A percentile compares a stretch with the other conserved stretches of the same genome.
These are phyloP conservation scores for Nicator chloris DNA, from an alignment of 2,113 vertebrate genomes.

Conservation along the genomic window DNA sequence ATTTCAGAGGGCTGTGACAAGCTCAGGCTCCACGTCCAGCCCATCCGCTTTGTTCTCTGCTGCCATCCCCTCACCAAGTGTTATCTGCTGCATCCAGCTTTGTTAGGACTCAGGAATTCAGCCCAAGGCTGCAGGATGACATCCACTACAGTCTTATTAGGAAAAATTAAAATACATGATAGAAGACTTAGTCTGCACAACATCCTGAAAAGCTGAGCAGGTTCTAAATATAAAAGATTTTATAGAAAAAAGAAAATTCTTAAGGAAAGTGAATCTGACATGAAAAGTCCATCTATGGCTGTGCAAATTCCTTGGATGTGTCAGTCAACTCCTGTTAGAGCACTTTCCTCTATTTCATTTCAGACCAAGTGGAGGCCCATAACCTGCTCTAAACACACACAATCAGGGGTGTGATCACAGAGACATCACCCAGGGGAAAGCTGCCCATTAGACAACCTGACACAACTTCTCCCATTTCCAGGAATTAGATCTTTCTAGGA, in stretches of 20 bases:
- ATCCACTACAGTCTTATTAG: neutral
- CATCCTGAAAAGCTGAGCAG: neutral
- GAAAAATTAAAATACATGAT: neutral
- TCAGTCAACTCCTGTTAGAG: neutral
- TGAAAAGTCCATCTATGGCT: neutral
- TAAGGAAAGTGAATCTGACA: neutral
- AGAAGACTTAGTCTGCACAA: neutral
- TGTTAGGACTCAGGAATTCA: neutral
- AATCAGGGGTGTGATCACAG: neutral
- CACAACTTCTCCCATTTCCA: neutral
- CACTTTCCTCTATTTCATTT: neutral
- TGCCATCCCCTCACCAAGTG: neutral
- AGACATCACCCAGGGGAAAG: neutral
- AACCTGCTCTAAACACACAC: neutral
- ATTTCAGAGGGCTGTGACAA: neutral
- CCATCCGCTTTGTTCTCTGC: neutral
- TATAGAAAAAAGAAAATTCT: neutral
- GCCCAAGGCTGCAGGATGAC: neutral
- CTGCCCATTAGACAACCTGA: neutral
- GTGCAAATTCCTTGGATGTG: neutral
- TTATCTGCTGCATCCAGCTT: conserved; percentile 14
- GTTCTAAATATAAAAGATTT: neutral
- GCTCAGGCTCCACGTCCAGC: neutral
- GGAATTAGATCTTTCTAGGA: neutral
- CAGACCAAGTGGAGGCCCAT: neutral